Conservation (phyloP, 2,888 invertebrate genomes). For the Desoria tigrina region DNA sequence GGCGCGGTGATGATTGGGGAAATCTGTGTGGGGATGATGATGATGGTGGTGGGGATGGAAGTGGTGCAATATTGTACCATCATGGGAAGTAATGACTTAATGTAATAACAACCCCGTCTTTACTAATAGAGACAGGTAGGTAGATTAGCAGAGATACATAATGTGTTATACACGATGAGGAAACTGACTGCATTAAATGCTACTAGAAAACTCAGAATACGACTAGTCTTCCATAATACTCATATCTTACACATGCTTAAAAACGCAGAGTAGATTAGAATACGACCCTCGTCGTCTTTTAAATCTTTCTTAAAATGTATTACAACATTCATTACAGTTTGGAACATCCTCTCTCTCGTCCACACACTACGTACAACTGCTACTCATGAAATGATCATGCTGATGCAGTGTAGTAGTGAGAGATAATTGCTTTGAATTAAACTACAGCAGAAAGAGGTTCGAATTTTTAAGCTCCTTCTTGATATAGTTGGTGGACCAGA, state of each 20-base stretch:
- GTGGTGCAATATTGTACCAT: slow-evolving; percentile 25
- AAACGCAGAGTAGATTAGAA: too few relatives aligned
- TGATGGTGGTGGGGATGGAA: slow-evolving; percentile 1
- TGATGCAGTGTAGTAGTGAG: neutral
- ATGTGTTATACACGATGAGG: too few relatives aligned
- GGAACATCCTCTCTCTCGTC: slow-evolving; percentile 13
- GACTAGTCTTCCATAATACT: too few relatives aligned
- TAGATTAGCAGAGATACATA: neutral
- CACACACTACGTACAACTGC: slow-evolving; percentile 8
- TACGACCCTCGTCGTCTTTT: neutral
- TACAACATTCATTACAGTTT: slow-evolving; percentile 21
- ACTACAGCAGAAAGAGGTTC: too few relatives aligned
- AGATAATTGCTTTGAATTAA: slow-evolving; percentile 19
- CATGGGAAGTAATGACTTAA: slow-evolving; percentile 25
- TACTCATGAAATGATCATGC: neutral
- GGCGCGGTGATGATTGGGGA: neutral
- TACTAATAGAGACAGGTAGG: slow-evolving; percentile 23
- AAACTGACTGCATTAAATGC: slow-evolving; percentile 6
- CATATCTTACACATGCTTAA: too few relatives aligned
- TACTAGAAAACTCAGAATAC: slow-evolving; percentile 8
- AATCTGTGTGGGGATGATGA: neutral
- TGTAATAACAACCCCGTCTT: slow-evolving; percentile 25
- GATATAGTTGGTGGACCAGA: neutral
- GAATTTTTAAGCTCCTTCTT: too few relatives aligned
- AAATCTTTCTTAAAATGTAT: slow-evolving; percentile 20